Base-by-base conservation (phyloP, 1,140 invertebrate genomes). In the Monomorium pharaonis region DNA sequence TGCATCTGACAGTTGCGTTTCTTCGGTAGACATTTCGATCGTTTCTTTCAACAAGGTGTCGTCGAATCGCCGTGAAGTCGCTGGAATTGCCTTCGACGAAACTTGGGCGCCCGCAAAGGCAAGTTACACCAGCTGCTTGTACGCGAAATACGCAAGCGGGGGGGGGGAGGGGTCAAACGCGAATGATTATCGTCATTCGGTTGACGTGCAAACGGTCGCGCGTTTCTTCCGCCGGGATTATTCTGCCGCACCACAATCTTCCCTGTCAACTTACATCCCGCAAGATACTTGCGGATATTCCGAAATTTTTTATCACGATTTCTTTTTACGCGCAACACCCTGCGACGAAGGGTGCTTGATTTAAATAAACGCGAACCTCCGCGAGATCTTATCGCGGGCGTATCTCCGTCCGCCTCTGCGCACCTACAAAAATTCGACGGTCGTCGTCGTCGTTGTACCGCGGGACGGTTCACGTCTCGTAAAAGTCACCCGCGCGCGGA, bases 1-100 rank as follows among this genome's bases (percentile, higher is more conserved):
- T 83, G 67, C 67, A 44, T 58, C 78, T 83, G 78, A 83, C 78
- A 83, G 67, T 1, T n/a, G 14, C 27, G 27, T 72, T 58, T 58
- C 67, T 72, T 18, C 33, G 24, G 7, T 21, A 33, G 65, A 83
- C 42, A 37, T 83, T 83, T 74, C 65, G 51, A 74, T 60, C 54
- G 54, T 83, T 58, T 47, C 49, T 74, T 83, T 49, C 65, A 56
- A 56, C 51, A 27, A 44, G 18, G 18, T 83, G 72, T 83, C 67
- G 72, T 83, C 67, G 42, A 72, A 44, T 44, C 37, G n/a, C 49
- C 51, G 77, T 27, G 33, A 65, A 69, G 63, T 44, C 33, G 18
- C 18, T 33, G 54, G 37, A 74, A 83, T 72, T 60, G 27, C 69
- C 18, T 58, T 44, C 37, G n/a, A 70, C 47, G 10, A 58, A 58